Base-by-base conservation (phyloP, 2,888 invertebrate genomes). In the Drosophila stalkeri region DNA sequence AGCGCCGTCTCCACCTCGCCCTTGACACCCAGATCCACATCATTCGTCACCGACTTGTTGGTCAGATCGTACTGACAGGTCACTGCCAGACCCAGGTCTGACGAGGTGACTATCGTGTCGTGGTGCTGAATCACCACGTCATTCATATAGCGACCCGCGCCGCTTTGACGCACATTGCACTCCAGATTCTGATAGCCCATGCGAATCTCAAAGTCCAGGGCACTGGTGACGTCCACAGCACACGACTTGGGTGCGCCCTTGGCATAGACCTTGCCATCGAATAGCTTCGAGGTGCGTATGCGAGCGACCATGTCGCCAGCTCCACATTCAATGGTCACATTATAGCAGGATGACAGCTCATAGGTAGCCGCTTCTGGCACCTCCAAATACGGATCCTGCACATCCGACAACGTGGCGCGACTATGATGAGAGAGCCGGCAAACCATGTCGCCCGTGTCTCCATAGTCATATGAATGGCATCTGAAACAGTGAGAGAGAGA, bases 101-200 rank as follows among this genome's bases (percentile, higher is more conserved):
- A 97, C 77, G 97, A 97, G 77, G 98, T 98, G 72, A 98, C 97
- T 87, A 98, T 98, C 86, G 97, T 97, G 92, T 98, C 98, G 94
- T 98, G 98, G 93, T 98, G 98, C 92, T 98, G 98, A 90, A 98
- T 97, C 64, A 98, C 97, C 57, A 97, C 97, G 93, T 98, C 98
- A 93, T 97, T 98, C 85, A 97, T 94, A 92, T 97, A 97, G 90
- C 96, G 95, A 82, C 97, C 98, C 64, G 96, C 95, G 62, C 97
- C 96, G 91, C 97, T 97, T 92, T 98, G 97, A 87, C 97, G 96
- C 52, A 98, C 98, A 93, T 98, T 98, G 93, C 98, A 98, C 93
- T 98, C 98, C 75, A 98, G 94, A 92, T 98, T 97, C 92, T 97
- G 97, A 94, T 98, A 98, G 60, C 96, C 96, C 97, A 98, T 98